Evolutionary conservation across 2,797 vertebrate genomes (phyloP).

Genomic region (Coregonus suidteri): DNA sequence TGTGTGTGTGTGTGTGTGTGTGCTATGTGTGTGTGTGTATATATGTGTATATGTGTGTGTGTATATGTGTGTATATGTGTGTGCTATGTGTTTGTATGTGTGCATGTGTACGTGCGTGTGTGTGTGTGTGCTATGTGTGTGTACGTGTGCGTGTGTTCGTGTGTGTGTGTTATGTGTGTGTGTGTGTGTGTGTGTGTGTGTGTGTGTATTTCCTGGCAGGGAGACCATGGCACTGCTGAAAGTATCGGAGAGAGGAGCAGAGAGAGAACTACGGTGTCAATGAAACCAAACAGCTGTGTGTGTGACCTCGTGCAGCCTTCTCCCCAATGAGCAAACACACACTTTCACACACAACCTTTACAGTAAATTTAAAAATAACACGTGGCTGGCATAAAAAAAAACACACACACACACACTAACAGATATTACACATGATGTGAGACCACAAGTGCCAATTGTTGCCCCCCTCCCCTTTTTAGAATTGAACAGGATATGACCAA

Average conservation of each 20-base stretch:
- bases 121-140: slow-evolving; percentile 22
- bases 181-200: no score
- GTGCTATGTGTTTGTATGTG: no score
- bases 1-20: no score
- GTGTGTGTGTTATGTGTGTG: no score
- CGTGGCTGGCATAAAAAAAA: not conserved
- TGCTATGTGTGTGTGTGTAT: no score
- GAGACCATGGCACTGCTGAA: slow-evolving; percentile 51
- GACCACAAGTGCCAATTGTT: slow-evolving; percentile 56
- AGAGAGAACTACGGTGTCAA: slow-evolving; percentile 65
- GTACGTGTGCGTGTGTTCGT: no score
- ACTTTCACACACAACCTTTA: not conserved
- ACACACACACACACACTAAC: slow-evolving; percentile 3
- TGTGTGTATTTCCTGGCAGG: slow-evolving; percentile 64
- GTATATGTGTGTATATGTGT: no score
- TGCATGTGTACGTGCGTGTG: no score
- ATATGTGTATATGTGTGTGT: no score
- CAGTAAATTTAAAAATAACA: not conserved
- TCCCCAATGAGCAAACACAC: not conserved
- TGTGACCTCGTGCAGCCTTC: slow-evolving; percentile 42
- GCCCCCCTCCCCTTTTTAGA: slow-evolving; percentile 30
- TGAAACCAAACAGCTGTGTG: slow-evolving; percentile 63
- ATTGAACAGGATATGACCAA: slow-evolving; percentile 74
- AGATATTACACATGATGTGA: slow-evolving; percentile 56
- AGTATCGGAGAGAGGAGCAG: slow-evolving; percentile 56